Base-by-base conservation (phyloP, 2,797 vertebrate genomes). In the Hyperoplus immaculatus region DNA sequence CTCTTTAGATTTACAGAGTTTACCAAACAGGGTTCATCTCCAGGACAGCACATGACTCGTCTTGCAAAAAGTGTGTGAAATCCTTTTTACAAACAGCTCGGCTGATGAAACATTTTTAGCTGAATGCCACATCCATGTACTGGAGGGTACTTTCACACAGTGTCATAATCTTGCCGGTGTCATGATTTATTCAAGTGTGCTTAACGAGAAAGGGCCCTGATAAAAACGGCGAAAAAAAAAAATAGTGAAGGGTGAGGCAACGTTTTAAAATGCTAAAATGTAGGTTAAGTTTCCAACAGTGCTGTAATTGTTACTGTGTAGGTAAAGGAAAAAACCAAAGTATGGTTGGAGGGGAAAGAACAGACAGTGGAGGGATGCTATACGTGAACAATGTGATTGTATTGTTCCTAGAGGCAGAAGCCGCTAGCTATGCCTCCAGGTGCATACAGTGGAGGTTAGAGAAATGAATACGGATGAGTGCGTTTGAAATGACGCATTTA, bases 101-200 rank as follows among this genome's bases (percentile, higher is more conserved):
- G 59, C 65, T 85, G 73, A 88, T 73, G 64, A 73, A 87, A 84
- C 29, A 65, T 73, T 71, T 29, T 78, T 60, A 66, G 45, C 63
- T 65, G 36, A 75, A 75, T 53, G 29, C 60, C 46, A 14, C 69
- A 78, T 59, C 53, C 51, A 36, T 65, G 59, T 57, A 76, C 88
- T 71, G 58, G 63, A 77, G 76, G 75, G 75, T 56, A 64, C 86
- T 88, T 88, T 76, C 68, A 58, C 64, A 67, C 51, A 13, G 45
- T 50, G 55, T 70, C 63, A 65, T 21, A 84, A 82, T 73, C 67
- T 70, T 73, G 66, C 66, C 69, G 1, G 18, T 79, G 38, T 83
- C 82, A 84, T 85, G 77, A 84, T 87, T 89, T 79, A 84, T 92
- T 90, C 61, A 88, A 42, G 85, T 41, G 47, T 47, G 36, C 58